Conservation (phyloP, 2,113 vertebrate species). For the Zosterops hypoxanthus region DNA sequence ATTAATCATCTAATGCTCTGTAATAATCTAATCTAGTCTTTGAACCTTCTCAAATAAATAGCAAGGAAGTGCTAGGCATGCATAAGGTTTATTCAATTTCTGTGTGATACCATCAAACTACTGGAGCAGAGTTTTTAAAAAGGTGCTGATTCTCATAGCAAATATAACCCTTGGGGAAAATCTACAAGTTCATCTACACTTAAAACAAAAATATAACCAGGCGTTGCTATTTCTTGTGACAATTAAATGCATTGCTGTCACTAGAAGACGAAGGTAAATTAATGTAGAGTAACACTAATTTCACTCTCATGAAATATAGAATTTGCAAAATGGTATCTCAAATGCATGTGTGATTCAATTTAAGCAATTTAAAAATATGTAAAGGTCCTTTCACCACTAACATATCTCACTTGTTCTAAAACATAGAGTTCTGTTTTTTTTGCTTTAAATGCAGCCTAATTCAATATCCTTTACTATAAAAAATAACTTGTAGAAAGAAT, state of each 20-base stretch:
- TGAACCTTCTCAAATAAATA: not conserved
- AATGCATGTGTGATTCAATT: not conserved
- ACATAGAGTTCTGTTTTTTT: not conserved
- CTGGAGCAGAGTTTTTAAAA: not conserved
- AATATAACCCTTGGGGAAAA: too few species aligned
- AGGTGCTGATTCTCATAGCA: not conserved
- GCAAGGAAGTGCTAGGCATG: not conserved
- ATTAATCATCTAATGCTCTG: too few species aligned
- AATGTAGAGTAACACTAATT: not conserved
- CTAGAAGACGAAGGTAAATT: not conserved
- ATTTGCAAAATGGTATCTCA: not conserved
- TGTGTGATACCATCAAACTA: not conserved
- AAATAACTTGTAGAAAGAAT: not conserved
- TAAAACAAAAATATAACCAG: not conserved
- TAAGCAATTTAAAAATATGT: constrained; percentile 8
- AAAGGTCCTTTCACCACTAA: constrained; percentile 23
- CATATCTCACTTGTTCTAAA: not conserved
- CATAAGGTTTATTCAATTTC: not conserved
- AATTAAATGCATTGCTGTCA: not conserved
- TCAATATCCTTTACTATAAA: constrained; percentile 57
- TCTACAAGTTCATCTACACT: not conserved
- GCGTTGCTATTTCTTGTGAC: not conserved
- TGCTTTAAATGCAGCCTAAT: constrained; percentile 10
- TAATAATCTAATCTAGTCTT: not conserved
- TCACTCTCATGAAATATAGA: not conserved